Conservation (phyloP, 2,888 invertebrate species). For the Eilema griseolum region DNA sequence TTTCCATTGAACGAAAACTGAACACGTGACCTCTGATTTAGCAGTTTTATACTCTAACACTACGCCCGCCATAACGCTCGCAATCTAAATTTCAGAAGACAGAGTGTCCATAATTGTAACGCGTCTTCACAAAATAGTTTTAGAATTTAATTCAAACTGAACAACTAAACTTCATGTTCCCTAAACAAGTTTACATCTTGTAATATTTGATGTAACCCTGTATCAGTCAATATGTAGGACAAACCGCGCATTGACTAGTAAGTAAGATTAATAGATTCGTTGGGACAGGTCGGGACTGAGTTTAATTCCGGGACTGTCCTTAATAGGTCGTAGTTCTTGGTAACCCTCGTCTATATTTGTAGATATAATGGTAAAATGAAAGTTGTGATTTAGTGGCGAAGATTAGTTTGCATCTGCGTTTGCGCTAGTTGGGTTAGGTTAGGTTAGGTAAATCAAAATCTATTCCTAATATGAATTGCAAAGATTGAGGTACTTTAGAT, state of each 20-base stretch:
- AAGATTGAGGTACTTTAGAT: background rate
- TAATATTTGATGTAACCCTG: slow-evolving; percentile 48
- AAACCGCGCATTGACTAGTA: slow-evolving; percentile 58
- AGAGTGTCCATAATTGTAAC: no score
- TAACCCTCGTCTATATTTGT: slow-evolving; percentile 29
- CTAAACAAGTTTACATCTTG: slow-evolving; percentile 17
- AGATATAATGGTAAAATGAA: slow-evolving; percentile 22
- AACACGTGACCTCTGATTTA: background rate
- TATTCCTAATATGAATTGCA: background rate
- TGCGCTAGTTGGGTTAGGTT: no score
- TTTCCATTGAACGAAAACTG: background rate
- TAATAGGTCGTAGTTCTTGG: slow-evolving; percentile 52
- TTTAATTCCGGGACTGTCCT: slow-evolving; percentile 55
- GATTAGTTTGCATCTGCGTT: slow-evolving; percentile 15
- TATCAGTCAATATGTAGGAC: slow-evolving; percentile 57
- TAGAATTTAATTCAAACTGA: background rate
- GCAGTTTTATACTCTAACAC: background rate
- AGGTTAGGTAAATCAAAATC: background rate
- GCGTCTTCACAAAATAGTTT: no score
- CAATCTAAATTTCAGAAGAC: background rate
- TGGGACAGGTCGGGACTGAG: slow-evolving; percentile 70
- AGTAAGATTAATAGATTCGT: slow-evolving; percentile 78
- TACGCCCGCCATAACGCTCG: background rate
- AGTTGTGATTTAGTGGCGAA: slow-evolving; percentile 19
- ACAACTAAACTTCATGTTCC: background rate